Base-by-base conservation (phyloP, 2,113 vertebrate genomes). In the Callocephalon fimbriatum region DNA sequence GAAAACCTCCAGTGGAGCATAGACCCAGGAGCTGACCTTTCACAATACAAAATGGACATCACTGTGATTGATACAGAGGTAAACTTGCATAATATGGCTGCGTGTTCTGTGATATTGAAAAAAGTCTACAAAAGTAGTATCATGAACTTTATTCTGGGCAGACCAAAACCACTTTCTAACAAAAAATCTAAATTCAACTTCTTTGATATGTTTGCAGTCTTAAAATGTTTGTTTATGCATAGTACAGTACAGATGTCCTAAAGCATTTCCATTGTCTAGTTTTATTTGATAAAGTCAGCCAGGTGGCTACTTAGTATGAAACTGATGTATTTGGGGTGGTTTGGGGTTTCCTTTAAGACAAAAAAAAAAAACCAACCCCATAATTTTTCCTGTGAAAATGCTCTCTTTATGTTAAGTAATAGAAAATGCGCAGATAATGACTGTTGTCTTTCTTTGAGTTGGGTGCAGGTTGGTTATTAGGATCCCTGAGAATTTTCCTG, bases 1-100 rank as follows among this genome's bases (percentile, higher is more conserved):
- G 98, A 98, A 98, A 99, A 98, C 68, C 96, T 98, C 48, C 98
- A 98, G 76, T 99, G 99, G 99, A 99, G 99, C 97, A 32, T 99
- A 62, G 99, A 99, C 94, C 99, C 99, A 11, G 99, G 98, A 48
- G 98, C 98, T 80, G 97, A 98, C 50, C 97, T 99, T 93, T 99
- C 99, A 56, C 98, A 98, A 63, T 99, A 99, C 77, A 98, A 99
- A 93, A 98, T 98, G 95, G 98, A 98, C 45, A 38, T 97, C 86
- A 98, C 97, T 73, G 74, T 98, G 83, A 96, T 97, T 96, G 97
- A 98, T 76, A 94, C 96, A 59, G 98, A 98, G 98, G 99, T 99
- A 98, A 97, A 95, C 45, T 74, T 88, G 6, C 65, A 12, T 74
- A 22, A 38, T 27, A 65, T 48, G 10, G 54, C 25, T 21, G 13